Base-by-base conservation (phyloP, 2,797 vertebrate species). In the Notolabrus celidotus region DNA sequence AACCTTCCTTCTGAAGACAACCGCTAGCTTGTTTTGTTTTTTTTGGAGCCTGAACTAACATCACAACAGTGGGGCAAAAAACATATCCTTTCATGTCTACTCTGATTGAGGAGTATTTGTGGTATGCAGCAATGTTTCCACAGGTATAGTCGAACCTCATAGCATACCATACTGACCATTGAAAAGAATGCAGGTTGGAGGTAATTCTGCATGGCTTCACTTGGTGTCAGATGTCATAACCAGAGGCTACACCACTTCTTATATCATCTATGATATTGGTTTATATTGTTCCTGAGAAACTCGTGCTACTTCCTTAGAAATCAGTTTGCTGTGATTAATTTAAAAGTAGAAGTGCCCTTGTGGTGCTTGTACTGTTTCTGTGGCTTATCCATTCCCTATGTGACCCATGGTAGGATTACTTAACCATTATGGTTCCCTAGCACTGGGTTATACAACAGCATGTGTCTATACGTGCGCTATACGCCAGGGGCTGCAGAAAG, bases 401-500 rank as follows among this genome's bases (percentile, higher is more conserved):
- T 68, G 23, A 70, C 3, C 43, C 57, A 65, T 54, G 22, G 15
- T 20, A 17, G 3, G 0, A 23, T 74, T 53, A 19, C 14, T 20
- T 36, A 20, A 34, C 23, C 38, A 25, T 57, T 22, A 51, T 11
- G 57, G 39, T 39, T 47, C 11, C 11, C 16, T 34, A 38, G 22
- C 45, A 4, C 16, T 20, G 19, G 19, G 45, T 27, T 59, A n/a
- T 54, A 6, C 45, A 34, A 36, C 12, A 42, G 36, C 55, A 25
- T 70, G 15, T 22, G 20, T 53, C 20, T 61, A 19, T 29, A 9
- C 29, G 14, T 11, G 10, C 22, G 7, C 23, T 22, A 51, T 14
- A 19, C 23, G 38, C 64, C 66, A 54, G 51, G 46, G 41, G 25
- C 49, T 58, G 15, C 64, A 63, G 34, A 49, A 71, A 54, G 58